phyloP scores from a whole-genome alignment of 1,140 invertebrate genomes.

The Leptestheria dahalacensis region DNA sequence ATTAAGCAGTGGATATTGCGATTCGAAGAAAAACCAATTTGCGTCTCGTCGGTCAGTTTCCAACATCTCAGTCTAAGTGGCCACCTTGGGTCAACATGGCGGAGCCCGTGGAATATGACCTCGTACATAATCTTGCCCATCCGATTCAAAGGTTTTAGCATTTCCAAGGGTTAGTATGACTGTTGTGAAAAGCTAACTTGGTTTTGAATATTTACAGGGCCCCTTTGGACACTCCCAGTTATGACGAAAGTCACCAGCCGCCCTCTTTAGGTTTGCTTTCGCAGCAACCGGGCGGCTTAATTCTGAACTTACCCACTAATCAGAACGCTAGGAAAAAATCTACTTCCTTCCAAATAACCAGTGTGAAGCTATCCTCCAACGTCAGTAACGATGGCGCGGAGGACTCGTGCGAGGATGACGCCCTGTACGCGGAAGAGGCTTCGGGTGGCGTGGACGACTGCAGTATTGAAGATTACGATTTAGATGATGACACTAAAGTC shows the following conservation, averaged over 20 bases:
- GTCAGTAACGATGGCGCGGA: constrained; percentile 71
- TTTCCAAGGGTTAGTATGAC: not conserved
- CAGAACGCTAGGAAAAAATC: constrained; percentile 43
- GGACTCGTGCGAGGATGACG: constrained; percentile 47
- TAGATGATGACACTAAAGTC: not conserved
- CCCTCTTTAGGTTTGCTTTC: no score
- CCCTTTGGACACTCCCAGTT: not conserved
- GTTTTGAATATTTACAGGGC: not conserved
- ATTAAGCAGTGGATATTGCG: not conserved
- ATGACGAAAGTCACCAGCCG: not conserved
- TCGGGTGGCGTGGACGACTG: constrained; percentile 86
- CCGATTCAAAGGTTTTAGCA: not conserved
- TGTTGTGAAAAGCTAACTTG: not conserved
- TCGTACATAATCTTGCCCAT: not conserved
- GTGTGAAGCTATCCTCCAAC: constrained; percentile 60
- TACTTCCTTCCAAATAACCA: constrained; percentile 85
- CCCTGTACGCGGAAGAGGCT: constrained; percentile 56
- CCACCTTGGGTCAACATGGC: not conserved
- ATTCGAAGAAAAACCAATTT: not conserved
- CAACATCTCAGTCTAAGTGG: not conserved
- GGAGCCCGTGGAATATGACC: not conserved
- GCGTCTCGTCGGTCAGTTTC: not conserved
- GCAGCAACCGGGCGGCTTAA: not conserved
- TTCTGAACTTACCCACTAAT: not conserved
- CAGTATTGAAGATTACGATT: constrained; percentile 44